Evolutionary conservation across 2,888 invertebrate genomes (phyloP).

Genomic region (Trissonchulus sp.): DNA sequence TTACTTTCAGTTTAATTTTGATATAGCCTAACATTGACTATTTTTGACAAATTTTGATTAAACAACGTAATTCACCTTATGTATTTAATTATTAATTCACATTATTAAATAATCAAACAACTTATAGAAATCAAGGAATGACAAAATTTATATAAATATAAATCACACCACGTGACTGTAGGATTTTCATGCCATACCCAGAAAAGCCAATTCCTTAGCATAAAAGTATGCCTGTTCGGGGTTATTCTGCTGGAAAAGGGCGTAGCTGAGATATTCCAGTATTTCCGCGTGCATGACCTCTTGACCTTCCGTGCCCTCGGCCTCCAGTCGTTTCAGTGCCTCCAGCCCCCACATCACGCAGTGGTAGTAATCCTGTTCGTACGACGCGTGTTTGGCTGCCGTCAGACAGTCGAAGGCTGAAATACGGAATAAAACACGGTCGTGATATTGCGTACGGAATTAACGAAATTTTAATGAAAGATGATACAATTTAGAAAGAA

Average conservation of each 20-base stretch:
- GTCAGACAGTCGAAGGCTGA: constrained; percentile 85
- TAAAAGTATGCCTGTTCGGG: constrained; percentile 73
- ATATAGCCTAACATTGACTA: too few relatives aligned
- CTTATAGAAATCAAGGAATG: too few relatives aligned
- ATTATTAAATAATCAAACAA: too few relatives aligned
- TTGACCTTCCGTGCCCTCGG: constrained; percentile 61
- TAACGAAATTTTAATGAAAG: constrained; percentile 73
- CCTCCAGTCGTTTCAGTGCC: constrained; percentile 68
- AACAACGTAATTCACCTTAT: too few relatives aligned
- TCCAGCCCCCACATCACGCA: constrained; percentile 90
- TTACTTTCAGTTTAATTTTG: too few relatives aligned
- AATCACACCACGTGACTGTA: too few relatives aligned
- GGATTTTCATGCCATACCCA: too few relatives aligned
- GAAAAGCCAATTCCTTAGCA: constrained; percentile 75
- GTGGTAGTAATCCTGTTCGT: constrained; percentile 80
- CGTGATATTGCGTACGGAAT: background rate
- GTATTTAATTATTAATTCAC: too few relatives aligned
- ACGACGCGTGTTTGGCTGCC: constrained; percentile 81
- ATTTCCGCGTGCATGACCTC: constrained; percentile 64
- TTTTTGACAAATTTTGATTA: too few relatives aligned
- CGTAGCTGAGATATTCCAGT: constrained; percentile 89
- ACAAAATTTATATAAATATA: too few relatives aligned
- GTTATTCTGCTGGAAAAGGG: constrained; percentile 78
- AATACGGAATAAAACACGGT: too few relatives aligned
- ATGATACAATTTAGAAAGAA: too few relatives aligned